Conservation (phyloP, 2,113 vertebrate genomes). For the Fukomys damarensis region DNA sequence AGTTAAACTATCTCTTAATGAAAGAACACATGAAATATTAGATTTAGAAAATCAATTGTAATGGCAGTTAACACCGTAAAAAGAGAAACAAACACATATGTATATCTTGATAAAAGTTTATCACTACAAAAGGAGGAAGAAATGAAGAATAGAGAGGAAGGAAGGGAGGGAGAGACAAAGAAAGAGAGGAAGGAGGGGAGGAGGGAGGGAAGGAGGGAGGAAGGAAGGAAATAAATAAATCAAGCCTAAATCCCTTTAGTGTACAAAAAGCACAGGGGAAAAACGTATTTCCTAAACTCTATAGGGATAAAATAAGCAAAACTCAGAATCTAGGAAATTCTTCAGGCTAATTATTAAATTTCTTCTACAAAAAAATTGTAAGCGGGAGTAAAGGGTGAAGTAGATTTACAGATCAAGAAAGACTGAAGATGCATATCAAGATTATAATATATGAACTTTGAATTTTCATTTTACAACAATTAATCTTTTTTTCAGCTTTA, state of each 20-base stretch:
- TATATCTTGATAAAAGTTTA: neutral
- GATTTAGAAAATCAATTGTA: neutral
- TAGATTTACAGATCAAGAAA: neutral
- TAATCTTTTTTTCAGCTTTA: too few relatives aligned
- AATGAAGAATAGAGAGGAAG: neutral
- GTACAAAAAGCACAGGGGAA: slow-evolving; percentile 15
- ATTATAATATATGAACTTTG: neutral
- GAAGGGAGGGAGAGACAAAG: too few relatives aligned
- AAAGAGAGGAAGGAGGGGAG: too few relatives aligned
- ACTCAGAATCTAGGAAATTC: neutral
- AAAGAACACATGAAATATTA: neutral
- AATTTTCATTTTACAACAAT: neutral
- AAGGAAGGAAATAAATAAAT: neutral
- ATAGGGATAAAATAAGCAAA: neutral
- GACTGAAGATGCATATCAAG: neutral
- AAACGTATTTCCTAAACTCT: neutral
- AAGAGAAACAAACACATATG: neutral
- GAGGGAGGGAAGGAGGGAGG: neutral
- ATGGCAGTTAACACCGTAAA: neutral
- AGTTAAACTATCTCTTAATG: neutral
- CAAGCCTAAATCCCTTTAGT: neutral
- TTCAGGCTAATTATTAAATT: neutral
- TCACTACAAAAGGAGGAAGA: neutral
- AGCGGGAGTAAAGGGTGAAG: neutral
- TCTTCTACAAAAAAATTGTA: slow-evolving; percentile 10